These are phyloP conservation scores for Catocala fraxini DNA, from an alignment of 2,888 invertebrate genomes.

Conservation along the genomic window DNA sequence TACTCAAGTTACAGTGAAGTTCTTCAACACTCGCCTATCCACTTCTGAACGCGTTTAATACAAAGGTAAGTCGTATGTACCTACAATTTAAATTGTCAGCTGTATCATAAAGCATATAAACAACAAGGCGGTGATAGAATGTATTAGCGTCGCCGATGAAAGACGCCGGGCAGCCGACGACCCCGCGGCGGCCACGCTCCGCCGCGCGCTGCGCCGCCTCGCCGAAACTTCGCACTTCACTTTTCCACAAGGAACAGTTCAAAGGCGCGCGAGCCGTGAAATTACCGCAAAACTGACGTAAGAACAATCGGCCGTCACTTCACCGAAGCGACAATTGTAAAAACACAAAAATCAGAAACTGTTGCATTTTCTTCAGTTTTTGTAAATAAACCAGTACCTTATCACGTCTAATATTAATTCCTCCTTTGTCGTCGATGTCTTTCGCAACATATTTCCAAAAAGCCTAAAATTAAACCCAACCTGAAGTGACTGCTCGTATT, in stretches of 20 bases:
- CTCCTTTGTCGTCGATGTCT: no score
- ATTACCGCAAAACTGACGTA: constrained; percentile 83
- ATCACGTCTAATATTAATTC: no score
- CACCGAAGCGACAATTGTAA: constrained; percentile 35
- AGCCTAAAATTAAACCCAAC: no score
- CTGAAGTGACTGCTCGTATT: background rate
- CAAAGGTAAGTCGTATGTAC: background rate
- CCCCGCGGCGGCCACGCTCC: constrained; percentile 75
- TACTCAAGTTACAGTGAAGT: background rate
- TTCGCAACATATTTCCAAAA: no score
- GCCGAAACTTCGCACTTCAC: constrained; percentile 87
- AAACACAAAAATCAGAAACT: constrained; percentile 29
- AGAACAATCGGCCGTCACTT: constrained; percentile 58
- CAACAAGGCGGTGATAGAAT: constrained; percentile 27
- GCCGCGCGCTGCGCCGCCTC: constrained; percentile 74
- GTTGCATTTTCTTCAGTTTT: constrained; percentile 15
- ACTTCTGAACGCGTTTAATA: background rate
- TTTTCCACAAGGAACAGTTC: constrained; percentile 82
- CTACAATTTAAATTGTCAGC: background rate
- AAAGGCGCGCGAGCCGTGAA: constrained; percentile 80
- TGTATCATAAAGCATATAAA: constrained; percentile 18
- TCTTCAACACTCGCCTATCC: background rate
- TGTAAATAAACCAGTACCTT: background rate
- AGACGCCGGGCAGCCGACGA: constrained; percentile 72
- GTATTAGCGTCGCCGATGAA: constrained; percentile 43